Conservation (phyloP, 2,888 invertebrate genomes). For the Piscicola geometra region DNA sequence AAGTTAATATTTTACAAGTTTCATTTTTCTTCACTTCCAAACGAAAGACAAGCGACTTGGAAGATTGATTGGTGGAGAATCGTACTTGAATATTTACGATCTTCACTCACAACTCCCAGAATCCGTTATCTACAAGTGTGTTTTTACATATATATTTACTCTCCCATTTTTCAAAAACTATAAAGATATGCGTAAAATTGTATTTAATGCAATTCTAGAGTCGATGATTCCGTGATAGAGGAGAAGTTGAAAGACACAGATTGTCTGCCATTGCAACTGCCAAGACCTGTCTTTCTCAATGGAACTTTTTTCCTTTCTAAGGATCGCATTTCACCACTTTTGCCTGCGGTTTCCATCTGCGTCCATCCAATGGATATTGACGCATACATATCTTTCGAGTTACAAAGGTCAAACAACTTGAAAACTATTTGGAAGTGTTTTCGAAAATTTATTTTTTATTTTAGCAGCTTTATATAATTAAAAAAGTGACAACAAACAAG, state of each 20-base stretch:
- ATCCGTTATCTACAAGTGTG: neutral
- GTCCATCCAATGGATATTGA: slow-evolving; percentile 24
- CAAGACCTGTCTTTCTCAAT: no score
- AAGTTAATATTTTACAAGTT: no score
- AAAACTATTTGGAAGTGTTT: neutral
- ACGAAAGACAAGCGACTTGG: neutral
- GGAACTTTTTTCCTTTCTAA: neutral
- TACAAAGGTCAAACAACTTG: neutral
- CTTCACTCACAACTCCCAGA: neutral
- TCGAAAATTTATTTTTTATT: neutral
- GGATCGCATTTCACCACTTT: no score
- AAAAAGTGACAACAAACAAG: neutral
- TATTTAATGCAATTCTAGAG: neutral
- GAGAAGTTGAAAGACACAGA: neutral
- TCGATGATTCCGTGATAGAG: neutral
- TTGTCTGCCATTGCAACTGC: neutral
- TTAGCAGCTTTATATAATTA: neutral
- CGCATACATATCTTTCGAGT: slow-evolving; percentile 17
- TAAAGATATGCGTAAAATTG: neutral
- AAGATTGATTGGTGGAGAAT: neutral
- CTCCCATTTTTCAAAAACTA: neutral
- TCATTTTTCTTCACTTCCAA: no score
- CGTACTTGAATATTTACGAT: neutral
- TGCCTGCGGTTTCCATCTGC: slow-evolving; percentile 15
- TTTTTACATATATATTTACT: no score